Percentiles rank a stretch among this genome's conserved stretches.
phyloP scores from a whole-genome alignment of 1,140 invertebrate genomes.

The Drosophila biarmipes region DNA sequence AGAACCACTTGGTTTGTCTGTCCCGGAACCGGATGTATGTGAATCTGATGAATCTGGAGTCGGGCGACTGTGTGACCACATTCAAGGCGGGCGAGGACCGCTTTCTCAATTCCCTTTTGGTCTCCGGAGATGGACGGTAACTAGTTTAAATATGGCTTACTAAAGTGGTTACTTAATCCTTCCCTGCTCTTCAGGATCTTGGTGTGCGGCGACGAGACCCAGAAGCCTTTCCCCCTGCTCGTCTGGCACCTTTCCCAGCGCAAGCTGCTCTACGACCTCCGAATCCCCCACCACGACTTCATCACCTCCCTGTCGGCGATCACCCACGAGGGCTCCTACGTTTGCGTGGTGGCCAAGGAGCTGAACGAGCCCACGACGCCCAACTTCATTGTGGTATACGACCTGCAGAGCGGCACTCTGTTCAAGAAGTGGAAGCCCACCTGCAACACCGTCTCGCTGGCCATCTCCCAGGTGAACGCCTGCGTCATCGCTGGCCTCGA shows the following conservation, averaged over 20 bases:
- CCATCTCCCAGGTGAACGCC: constrained; percentile 91
- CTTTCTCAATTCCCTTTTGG: constrained; percentile 94
- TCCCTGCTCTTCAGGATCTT: constrained; percentile 86
- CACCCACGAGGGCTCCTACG: constrained; percentile 92
- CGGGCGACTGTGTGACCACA: constrained; percentile 92
- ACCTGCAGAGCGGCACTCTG: constrained; percentile 95
- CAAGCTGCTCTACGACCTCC: constrained; percentile 93
- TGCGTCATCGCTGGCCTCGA: constrained; percentile 93
- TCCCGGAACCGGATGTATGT: constrained; percentile 95
- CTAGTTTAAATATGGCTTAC: neutral
- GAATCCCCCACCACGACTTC: constrained; percentile 95
- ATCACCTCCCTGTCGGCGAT: constrained; percentile 93
- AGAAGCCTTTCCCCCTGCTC: constrained; percentile 94
- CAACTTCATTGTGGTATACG: constrained; percentile 96
- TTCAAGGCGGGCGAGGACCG: constrained; percentile 95
- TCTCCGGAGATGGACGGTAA: constrained; percentile 93
- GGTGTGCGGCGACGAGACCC: constrained; percentile 95
- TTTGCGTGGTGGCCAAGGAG: constrained; percentile 90
- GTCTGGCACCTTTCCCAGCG: constrained; percentile 94
- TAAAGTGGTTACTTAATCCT: neutral
- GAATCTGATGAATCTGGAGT: constrained; percentile 93
- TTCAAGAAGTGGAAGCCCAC: constrained; percentile 96
- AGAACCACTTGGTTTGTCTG: constrained; percentile 91
- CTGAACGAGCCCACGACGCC: constrained; percentile 90
- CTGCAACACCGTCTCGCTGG: constrained; percentile 91